phyloP scores from a whole-genome alignment of 2,113 vertebrate species.

The Silurus glanis region DNA sequence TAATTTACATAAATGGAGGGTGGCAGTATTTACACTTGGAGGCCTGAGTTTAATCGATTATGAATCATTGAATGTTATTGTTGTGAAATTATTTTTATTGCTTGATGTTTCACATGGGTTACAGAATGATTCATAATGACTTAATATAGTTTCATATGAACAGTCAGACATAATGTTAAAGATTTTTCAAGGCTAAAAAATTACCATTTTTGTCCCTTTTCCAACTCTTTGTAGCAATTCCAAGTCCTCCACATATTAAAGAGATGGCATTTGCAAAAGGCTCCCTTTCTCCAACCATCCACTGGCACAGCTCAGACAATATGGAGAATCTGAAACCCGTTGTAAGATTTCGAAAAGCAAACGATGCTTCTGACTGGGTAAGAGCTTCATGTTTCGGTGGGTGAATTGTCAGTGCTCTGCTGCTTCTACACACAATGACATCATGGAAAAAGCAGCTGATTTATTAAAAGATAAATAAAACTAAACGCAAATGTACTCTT shows the following conservation, averaged over 20 bases:
- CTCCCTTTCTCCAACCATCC: conserved; percentile 52
- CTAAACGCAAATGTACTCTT: background rate
- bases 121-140: background rate
- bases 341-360: conserved; percentile 54
- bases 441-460: background rate
- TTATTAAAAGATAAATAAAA: background rate
- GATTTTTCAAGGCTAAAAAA: background rate
- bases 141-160: background rate
- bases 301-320: conserved; percentile 60
- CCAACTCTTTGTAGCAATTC: conserved; percentile 61
- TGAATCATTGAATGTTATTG: background rate
- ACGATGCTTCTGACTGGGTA: conserved; percentile 61
- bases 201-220: conserved; percentile 9
- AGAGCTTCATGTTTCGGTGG: conserved; percentile 13
- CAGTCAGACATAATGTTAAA: background rate
- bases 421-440: background rate
- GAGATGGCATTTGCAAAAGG: conserved; percentile 56
- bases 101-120: background rate
- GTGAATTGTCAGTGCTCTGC: background rate
- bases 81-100: background rate
- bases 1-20: background rate
- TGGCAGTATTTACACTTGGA: background rate
- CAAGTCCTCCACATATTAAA: conserved; percentile 63
- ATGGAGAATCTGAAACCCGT: conserved; percentile 19
- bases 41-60: background rate